Conservation (phyloP, 2,797 vertebrate species). For the Scarus forsteni region DNA sequence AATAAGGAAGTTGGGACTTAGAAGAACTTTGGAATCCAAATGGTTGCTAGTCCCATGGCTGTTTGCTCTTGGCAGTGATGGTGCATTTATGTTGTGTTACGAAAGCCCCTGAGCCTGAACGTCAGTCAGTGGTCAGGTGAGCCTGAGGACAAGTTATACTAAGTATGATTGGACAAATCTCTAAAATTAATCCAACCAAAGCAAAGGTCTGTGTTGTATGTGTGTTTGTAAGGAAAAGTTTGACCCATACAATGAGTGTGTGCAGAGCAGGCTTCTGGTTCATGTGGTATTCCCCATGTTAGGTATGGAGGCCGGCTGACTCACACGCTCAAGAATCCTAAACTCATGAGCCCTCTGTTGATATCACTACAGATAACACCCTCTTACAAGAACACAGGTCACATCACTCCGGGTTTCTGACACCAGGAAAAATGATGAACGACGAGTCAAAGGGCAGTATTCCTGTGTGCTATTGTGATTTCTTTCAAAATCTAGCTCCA, state of each 20-base stretch:
- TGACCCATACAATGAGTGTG: background rate
- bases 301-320: constrained; percentile 32
- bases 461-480: too few species aligned
- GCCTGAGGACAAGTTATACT: constrained; percentile 16
- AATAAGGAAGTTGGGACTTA: constrained; percentile 64
- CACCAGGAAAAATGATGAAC: background rate
- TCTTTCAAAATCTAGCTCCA: too few species aligned
- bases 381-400: constrained; percentile 13
- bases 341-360: constrained; percentile 27
- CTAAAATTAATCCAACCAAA: constrained; percentile 11
- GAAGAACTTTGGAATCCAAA: constrained; percentile 60
- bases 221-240: background rate
- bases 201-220: background rate
- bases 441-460: background rate
- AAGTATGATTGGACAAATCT: constrained; percentile 14
- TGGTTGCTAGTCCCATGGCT: constrained; percentile 23
- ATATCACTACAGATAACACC: constrained; percentile 18
- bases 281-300: constrained; percentile 21
- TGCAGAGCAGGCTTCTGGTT: constrained; percentile 3
- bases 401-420: background rate
- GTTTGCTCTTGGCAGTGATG: constrained; percentile 36
- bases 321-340: constrained; percentile 37
- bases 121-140: constrained; percentile 29
- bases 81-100: constrained; percentile 44
- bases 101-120: constrained; percentile 20